Evolutionary conservation across 2,113 vertebrate species (phyloP), one percentile per base, ranked within the genome.

Genomic region (Lathamus discolor): DNA sequence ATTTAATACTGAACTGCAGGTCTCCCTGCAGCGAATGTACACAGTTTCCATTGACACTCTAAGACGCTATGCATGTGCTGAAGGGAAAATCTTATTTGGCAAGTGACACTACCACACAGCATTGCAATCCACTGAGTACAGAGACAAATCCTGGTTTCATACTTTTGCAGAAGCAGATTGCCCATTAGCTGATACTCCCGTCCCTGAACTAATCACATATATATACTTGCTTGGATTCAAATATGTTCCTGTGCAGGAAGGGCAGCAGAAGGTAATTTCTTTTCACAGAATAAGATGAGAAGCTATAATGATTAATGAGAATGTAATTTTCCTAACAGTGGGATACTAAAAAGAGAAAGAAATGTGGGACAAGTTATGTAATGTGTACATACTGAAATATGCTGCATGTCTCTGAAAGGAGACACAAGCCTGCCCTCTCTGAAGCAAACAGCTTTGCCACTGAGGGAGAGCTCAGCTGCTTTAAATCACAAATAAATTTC

Each of bases 301-400:
- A 9, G 66, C 48, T 92, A 80, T 33, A 68, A 91, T 84, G 94
- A 96, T 95, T 93, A 97, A 95, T 83, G 49, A 75, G 66, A 86
- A 59, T 28, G 66, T 68, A 76, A 93, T 92, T 97, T 91, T 94
- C 52, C 31, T 88, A 94, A 87, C 72, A 67, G 37, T 52, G 39
- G 68, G 39, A 83, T 95, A 92, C 90, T 96, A 93, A 97, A 95
- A 97, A 68, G 88, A 94, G 93, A 96, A 94, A 87, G 73, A 94
- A 95, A 96, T 94, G 74, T 92, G 75, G 93, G 91, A 86, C 88
- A 91, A 83, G 81, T 88, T 95, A 95, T 86, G 59, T 94, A 96
- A 94, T 76, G 41, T 44, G 90, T 84, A 75, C 69, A 93, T 75
- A 75, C 49, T 49, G 79, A 96, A 93, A 90, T 82, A 91, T 23